Evolutionary conservation across 2,797 vertebrate genomes (phyloP).

Genomic region (Ibycter americanus): DNA sequence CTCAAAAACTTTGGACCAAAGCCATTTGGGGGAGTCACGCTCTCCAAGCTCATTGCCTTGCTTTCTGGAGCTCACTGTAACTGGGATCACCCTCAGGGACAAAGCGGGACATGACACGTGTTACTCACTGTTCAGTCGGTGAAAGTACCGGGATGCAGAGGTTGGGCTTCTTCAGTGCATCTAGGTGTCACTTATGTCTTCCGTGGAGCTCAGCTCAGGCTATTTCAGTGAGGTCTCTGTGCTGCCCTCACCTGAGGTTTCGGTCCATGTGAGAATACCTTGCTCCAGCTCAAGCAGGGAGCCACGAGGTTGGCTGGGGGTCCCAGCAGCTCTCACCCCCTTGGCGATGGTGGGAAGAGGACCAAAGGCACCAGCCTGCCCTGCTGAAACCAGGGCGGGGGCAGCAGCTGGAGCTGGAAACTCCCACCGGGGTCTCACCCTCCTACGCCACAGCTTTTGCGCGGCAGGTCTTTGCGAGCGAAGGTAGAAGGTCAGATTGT

Average conservation of each 20-base stretch:
- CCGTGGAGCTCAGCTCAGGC: background rate
- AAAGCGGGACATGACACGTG: rapidly evolving
- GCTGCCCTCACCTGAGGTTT: background rate
- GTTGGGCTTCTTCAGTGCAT: background rate
- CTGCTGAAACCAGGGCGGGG: background rate
- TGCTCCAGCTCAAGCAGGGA: background rate
- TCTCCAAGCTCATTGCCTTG: background rate
- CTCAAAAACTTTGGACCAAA: background rate
- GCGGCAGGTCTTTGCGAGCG: rapidly evolving
- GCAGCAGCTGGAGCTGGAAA: background rate
- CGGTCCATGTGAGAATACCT: background rate
- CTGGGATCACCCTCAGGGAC: background rate
- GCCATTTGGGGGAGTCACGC: background rate
- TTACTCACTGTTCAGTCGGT: background rate
- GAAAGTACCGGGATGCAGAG: background rate
- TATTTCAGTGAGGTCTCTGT: background rate
- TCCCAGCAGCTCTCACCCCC: background rate
- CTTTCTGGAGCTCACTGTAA: background rate
- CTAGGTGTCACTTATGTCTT: background rate
- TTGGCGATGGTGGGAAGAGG: background rate
- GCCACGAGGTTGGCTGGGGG: background rate
- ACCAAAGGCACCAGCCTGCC: background rate
- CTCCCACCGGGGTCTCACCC: background rate
- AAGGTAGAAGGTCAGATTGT: background rate
- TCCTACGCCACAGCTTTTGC: background rate